Evolutionary conservation across 2,113 vertebrate genomes (phyloP).

Genomic region (Embiotoca jacksoni): DNA sequence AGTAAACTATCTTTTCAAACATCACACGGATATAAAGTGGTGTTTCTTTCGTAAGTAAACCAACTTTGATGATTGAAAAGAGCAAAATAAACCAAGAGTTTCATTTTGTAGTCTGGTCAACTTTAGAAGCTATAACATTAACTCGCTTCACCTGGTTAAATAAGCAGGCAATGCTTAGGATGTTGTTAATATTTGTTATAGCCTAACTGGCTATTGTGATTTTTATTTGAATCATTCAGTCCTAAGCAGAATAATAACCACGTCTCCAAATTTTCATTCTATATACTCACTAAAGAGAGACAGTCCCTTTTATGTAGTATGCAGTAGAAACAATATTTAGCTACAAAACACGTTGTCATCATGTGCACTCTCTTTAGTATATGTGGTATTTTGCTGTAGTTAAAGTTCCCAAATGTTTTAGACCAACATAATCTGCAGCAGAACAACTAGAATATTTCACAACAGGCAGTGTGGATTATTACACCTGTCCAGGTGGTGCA

Average conservation of each 20-base stretch:
- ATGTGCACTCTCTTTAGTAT: background rate
- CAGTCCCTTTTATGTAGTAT: background rate
- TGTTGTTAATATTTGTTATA: background rate
- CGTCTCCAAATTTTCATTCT: background rate
- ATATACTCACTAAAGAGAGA: background rate
- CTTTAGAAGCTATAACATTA: background rate
- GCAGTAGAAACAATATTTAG: background rate
- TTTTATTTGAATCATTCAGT: background rate
- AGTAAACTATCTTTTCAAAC: no score
- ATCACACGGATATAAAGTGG: no score
- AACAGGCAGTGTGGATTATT: constrained; percentile 31
- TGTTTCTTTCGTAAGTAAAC: no score
- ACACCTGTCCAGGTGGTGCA: constrained; percentile 25
- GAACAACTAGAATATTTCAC: constrained; percentile 40
- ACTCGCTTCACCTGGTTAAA: background rate
- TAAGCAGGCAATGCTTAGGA: background rate
- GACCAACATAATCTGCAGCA: background rate
- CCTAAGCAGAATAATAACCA: background rate
- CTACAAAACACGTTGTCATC: no score
- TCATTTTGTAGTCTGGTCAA: background rate
- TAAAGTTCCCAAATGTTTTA: constrained; percentile 9
- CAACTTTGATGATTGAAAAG: no score
- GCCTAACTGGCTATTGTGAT: background rate
- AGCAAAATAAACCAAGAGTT: background rate
- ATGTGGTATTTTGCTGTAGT: background rate